These are phyloP conservation scores for Steromphala cineraria DNA, from an alignment of 2,888 invertebrate genomes.

Conservation along the genomic window DNA sequence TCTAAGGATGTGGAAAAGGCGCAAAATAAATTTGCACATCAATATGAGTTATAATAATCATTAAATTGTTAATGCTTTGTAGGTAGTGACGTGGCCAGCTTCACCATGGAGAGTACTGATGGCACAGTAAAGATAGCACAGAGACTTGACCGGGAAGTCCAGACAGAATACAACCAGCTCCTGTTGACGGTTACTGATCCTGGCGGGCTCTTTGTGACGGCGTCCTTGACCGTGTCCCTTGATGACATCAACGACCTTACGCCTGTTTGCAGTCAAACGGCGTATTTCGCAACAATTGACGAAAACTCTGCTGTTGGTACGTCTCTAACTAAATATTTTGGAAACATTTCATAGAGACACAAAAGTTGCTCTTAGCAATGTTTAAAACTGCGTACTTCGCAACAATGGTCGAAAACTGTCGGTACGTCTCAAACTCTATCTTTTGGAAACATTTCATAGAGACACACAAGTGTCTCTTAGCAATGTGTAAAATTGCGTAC, in stretches of 20 bases:
- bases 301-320: slow-evolving; percentile 31
- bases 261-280: slow-evolving; percentile 35
- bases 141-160: slow-evolving; percentile 14
- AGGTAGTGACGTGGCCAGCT: not conserved
- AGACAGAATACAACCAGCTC: not conserved
- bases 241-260: slow-evolving; percentile 48
- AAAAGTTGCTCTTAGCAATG: not conserved
- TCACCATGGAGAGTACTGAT: not conserved
- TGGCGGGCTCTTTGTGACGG: slow-evolving; percentile 17
- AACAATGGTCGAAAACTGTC: no score
- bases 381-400: no score
- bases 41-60: no score
- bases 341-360: no score
- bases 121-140: slow-evolving; percentile 14
- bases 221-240: slow-evolving; percentile 41
- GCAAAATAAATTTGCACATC: no score
- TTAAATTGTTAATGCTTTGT: no score
- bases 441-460: no score
- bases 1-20: no score
- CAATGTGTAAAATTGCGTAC: slow-evolving; percentile 24
- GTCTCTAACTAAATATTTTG: not conserved
- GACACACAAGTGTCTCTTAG: no score
- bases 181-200: not conserved
- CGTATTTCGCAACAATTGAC: slow-evolving; percentile 21
- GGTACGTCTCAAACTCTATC: no score